Percentiles rank a stretch among this genome's conserved stretches.
These are phyloP conservation scores for Acanthurus tractus DNA, from an alignment of 2,797 vertebrate species.

Conservation along the genomic window DNA sequence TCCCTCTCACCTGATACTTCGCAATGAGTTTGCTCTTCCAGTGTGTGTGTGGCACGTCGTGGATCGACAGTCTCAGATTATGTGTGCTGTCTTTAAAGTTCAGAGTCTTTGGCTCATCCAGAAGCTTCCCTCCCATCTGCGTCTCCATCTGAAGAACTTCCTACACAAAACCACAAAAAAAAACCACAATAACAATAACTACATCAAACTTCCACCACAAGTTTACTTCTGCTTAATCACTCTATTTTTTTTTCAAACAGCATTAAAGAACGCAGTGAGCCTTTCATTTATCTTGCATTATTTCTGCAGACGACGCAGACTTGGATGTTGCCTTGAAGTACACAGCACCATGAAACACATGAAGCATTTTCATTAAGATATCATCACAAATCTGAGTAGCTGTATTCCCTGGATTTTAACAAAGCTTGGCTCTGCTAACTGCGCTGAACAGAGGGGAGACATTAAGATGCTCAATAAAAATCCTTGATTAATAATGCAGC, in stretches of 20 bases:
- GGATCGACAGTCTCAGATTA: slow-evolving; percentile 96
- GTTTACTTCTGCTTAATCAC: slow-evolving; percentile 22
- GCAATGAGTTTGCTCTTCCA: slow-evolving; percentile 98
- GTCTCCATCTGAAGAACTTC: slow-evolving; percentile 97
- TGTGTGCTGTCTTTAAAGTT: slow-evolving; percentile 98
- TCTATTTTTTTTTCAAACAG: slow-evolving; percentile 29
- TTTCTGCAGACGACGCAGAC: slow-evolving; percentile 16
- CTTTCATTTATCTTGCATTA: slow-evolving; percentile 44
- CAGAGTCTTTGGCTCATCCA: slow-evolving; percentile 97
- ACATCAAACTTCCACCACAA: slow-evolving; percentile 19
- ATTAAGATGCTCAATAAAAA: slow-evolving; percentile 51
- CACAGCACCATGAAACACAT: slow-evolving; percentile 21
- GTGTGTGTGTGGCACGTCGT: slow-evolving; percentile 93
- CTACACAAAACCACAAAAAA: slow-evolving; percentile 74
- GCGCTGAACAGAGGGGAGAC: slow-evolving; percentile 32
- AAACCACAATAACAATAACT: slow-evolving; percentile 4
- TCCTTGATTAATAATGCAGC: slow-evolving; percentile 50
- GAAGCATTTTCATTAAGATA: slow-evolving; percentile 28
- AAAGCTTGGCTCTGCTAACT: slow-evolving; percentile 43
- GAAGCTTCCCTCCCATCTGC: slow-evolving; percentile 96
- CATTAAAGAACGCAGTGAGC: slow-evolving; percentile 6
- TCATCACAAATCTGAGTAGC: slow-evolving; percentile 29
- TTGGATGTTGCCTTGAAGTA: slow-evolving; percentile 29
- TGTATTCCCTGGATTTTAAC: slow-evolving; percentile 38
- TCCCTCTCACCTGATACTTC: slow-evolving; percentile 88